Evolutionary conservation across 2,888 invertebrate genomes (phyloP), one percentile per base, ranked within the genome.

Genomic region (Ophion costatus): DNA sequence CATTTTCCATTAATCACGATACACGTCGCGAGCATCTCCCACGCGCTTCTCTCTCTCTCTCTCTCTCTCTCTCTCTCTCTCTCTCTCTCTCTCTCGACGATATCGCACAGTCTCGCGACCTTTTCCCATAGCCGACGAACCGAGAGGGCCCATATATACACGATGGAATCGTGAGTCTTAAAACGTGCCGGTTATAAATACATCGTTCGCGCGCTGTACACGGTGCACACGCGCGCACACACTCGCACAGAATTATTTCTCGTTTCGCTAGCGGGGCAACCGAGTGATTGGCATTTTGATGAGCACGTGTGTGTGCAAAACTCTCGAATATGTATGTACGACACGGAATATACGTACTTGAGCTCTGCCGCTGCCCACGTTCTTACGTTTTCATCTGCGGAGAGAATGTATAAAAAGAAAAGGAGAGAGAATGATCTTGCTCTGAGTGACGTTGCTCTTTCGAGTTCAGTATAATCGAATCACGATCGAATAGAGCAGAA

Each of bases 221-320:
- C 63, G n/a, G 29, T 45, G 45, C 42, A 38, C 38, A 38, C 38
- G 38, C 38, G 38, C 38, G 38, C 38, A 9, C 38, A 38, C 38
- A 38, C 38, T 7, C 38, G 7, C 38, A 38, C 5, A 38, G 6
- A 38, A 38, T 38, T 38, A 38, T 38, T 38, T 56, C 66, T 74
- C 67, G 67, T 42, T 83, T 79, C 61, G 67, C 59, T 76, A 80
- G 66, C 57, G 78, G 80, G 57, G 38, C 38, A 76, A 33, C 63
- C 42, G 70, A 71, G 75, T 83, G 86, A 85, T 88, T 86, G 84
- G 86, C 86, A 84, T 86, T 80, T 80, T 66, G 82, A 84, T 86
- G 83, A 61, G 61, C 73, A 51, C 51, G 20, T 57, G 83, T 78
- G 82, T 74, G 71, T 76, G 84, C 78, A 71, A 61, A 76, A 85